These are phyloP conservation scores for Saccopteryx bilineata DNA, from an alignment of 2,113 vertebrate genomes.

Conservation along the genomic window DNA sequence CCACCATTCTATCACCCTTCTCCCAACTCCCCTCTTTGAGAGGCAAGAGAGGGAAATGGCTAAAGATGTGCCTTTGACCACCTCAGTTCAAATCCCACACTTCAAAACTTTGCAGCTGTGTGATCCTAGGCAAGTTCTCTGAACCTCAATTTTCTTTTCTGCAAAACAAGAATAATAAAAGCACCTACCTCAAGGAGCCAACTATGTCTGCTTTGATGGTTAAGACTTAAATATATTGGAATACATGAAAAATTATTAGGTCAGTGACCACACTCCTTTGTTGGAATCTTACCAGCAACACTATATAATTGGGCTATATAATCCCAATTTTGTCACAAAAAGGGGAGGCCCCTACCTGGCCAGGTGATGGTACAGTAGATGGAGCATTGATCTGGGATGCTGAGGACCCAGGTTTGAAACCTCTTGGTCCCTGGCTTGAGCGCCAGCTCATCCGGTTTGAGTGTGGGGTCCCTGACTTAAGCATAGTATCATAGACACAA, in stretches of 20 bases:
- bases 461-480: too few relatives aligned
- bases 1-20: neutral
- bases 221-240: conserved; percentile 23
- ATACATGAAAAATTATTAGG: conserved; percentile 17
- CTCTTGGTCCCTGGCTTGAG: too few relatives aligned
- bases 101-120: neutral
- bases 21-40: neutral
- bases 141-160: conserved; percentile 46
- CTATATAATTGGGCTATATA: neutral
- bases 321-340: neutral
- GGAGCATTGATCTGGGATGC: too few relatives aligned
- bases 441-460: too few relatives aligned
- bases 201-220: neutral
- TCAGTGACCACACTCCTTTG: neutral
- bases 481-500: too few relatives aligned
- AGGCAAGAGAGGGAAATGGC: neutral
- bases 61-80: neutral
- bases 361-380: too few relatives aligned
- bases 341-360: neutral
- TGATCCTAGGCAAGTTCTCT: neutral
- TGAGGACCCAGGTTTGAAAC: too few relatives aligned
- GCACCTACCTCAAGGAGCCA: neutral
- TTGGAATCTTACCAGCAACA: neutral
- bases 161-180: neutral
- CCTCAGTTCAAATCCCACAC: neutral